These are phyloP conservation scores for Enteromius radiatus DNA, from an alignment of 2,797 vertebrate genomes.

Conservation along the genomic window DNA sequence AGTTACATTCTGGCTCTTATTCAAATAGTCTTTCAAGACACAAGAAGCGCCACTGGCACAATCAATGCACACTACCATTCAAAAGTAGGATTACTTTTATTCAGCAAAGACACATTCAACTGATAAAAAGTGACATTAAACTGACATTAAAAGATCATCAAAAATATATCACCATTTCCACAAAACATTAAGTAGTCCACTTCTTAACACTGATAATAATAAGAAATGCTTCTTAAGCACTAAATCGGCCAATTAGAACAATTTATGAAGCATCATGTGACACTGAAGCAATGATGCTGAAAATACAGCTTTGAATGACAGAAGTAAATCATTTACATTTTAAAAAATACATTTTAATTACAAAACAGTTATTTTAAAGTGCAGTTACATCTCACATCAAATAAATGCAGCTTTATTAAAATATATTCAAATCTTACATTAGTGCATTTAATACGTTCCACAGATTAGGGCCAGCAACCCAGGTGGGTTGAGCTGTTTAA, in stretches of 20 bases:
- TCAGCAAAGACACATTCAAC: background rate
- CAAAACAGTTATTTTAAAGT: background rate
- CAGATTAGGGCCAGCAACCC: background rate
- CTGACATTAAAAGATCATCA: background rate
- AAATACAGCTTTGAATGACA: background rate
- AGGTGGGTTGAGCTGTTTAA: background rate
- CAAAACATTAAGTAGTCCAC: too few relatives aligned
- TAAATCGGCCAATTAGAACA: background rate
- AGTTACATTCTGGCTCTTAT: slow-evolving; percentile 15
- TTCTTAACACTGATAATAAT: too few relatives aligned
- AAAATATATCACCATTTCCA: too few relatives aligned
- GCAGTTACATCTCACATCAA: background rate
- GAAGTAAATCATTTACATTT: background rate
- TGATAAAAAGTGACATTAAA: background rate
- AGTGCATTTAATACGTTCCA: background rate
- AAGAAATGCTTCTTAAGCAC: too few relatives aligned
- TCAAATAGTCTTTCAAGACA: background rate
- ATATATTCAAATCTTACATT: background rate
- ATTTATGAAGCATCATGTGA: background rate
- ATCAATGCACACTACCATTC: background rate
- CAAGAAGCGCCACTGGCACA: background rate
- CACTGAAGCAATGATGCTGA: background rate
- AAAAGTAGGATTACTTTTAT: background rate
- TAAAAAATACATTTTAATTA: background rate
- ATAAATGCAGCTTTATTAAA: background rate